Conservation (phyloP, 2,888 invertebrate genomes). For the Mantis religiosa region DNA sequence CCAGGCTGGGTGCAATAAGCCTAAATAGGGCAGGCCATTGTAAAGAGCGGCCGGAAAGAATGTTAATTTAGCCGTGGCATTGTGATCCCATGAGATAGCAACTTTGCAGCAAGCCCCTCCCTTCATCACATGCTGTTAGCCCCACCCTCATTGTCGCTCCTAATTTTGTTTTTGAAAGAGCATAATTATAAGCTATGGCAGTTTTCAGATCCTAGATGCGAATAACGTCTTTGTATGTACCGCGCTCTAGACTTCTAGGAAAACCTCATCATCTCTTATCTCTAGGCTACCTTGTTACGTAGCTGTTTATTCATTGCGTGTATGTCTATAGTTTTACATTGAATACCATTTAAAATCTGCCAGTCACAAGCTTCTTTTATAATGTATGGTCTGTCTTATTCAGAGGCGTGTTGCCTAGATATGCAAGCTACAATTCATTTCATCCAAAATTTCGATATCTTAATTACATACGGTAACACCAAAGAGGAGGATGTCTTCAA, state of each 20-base stretch:
- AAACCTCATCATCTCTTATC: not conserved
- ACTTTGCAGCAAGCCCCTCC: not conserved
- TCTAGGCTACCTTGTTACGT: not conserved
- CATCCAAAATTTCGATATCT: no score
- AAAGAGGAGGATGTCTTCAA: no score
- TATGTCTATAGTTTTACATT: no score
- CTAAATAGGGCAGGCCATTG: not conserved
- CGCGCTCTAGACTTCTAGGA: not conserved
- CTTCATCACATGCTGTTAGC: not conserved
- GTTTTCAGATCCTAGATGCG: not conserved
- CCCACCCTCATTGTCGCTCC: not conserved
- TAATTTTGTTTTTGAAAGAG: not conserved
- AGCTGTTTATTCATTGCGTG: not conserved
- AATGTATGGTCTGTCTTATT: no score
- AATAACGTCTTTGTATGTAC: not conserved
- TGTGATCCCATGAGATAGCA: constrained; percentile 19
- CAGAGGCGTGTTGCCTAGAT: no score
- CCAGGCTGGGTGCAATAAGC: not conserved
- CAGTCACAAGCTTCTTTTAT: no score
- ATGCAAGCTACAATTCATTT: no score
- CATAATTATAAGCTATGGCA: not conserved
- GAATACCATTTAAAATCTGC: no score
- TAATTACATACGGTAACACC: no score
- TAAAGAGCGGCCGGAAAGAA: constrained; percentile 2
- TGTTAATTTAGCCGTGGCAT: constrained; percentile 18